These are phyloP conservation scores for Pseudocheirus occidentalis DNA, from an alignment of 2,797 vertebrate species.

Conservation along the genomic window DNA sequence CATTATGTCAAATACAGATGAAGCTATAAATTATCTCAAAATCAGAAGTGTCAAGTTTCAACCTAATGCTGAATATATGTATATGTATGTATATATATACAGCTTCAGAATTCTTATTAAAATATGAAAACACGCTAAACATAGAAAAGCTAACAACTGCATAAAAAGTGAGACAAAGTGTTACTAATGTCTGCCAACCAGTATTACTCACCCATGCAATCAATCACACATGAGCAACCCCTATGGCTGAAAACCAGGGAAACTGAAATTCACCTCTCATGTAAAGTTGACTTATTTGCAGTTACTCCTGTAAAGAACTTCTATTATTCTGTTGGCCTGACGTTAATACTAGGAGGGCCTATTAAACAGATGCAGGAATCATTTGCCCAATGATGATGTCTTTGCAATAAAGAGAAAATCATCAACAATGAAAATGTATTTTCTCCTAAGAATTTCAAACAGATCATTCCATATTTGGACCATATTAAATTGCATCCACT, in stretches of 20 bases:
- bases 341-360: conserved; percentile 81
- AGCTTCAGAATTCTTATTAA: conserved; percentile 82
- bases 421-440: conserved; percentile 83
- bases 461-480: conserved; percentile 85
- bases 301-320: conserved; percentile 73
- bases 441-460: conserved; percentile 80
- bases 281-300: conserved; percentile 80
- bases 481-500: conserved; percentile 86
- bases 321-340: conserved; percentile 66
- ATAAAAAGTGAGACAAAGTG: conserved; percentile 85
- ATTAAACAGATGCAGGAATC: conserved; percentile 69
- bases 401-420: conserved; percentile 81
- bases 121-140: conserved; percentile 85
- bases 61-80: conserved; percentile 70
- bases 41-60: conserved; percentile 82
- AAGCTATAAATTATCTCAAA: conserved; percentile 80
- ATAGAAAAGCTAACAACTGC: conserved; percentile 83
- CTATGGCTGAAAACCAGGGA: conserved; percentile 70
- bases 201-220: conserved; percentile 84
- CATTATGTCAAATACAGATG: conserved; percentile 81
- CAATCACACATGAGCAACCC: conserved; percentile 81
- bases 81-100: conserved; percentile 72
- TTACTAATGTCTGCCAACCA: conserved; percentile 86
- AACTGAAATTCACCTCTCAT: conserved; percentile 74
- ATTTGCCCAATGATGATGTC: conserved; percentile 82